Base-by-base conservation (phyloP, 2,888 invertebrate genomes). In the Miltochrista miniata region DNA sequence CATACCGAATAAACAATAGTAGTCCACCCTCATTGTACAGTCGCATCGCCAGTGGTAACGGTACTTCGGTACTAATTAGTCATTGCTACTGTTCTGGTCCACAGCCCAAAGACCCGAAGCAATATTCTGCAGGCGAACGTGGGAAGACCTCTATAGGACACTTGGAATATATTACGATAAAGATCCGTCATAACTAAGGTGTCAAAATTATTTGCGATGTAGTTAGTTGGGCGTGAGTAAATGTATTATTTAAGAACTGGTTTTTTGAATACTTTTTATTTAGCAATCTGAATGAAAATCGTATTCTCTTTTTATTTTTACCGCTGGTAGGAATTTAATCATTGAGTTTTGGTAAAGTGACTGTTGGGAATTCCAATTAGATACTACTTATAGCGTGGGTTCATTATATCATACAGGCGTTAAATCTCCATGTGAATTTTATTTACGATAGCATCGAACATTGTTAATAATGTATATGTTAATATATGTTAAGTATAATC, bases 131-230 rank as follows among this genome's bases (percentile, higher is more conserved):
- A 24, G 47, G 47, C 37, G 18, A 7, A 48, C 54, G 64, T 64
- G 62, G 65, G 64, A 59, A 59, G 62, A 12, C 35, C 18, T 31
- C 33, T 31, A n/a, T 12, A 15, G n/a, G 33, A 12, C 55, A 47
- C 40, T 53, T 54, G 42, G 56, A 56, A 37, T 56, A 54, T 41
- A 61, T 61, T 64, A 50, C 52, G 56, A 64, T 64, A 44, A 29
- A 41, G 46, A 59, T 61, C 49, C 47, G 36, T 39, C 47, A 37
- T 48, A 54, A 51, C 48, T 39, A 41, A 45, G 54, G 51, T 61
- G 59, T 30, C 44, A 44, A 39, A 12, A 30, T 13, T 12, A 34
- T 13, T 18, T 10, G 11, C 9, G 9, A 29, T 30, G 42, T 29
- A 48, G 9, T 18, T 38, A 31, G n/a, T 42, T 33, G 43, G 30